Percentiles rank a stretch among this genome's conserved stretches.
These are phyloP conservation scores for Cladopsammia gracilis DNA, from an alignment of 64 coral and sea anemone species.

Conservation along the genomic window DNA sequence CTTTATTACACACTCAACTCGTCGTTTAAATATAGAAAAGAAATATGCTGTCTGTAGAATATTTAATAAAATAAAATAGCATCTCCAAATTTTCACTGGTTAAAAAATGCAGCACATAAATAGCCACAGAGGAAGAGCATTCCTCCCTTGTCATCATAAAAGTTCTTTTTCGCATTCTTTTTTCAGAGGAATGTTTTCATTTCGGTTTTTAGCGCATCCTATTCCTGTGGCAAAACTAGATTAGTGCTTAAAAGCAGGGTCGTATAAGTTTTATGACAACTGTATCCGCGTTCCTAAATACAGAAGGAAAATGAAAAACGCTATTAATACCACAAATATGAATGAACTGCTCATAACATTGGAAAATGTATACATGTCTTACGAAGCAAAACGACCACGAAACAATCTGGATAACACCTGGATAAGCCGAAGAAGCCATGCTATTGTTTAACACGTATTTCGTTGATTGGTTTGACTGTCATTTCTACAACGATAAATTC, in stretches of 20 bases:
- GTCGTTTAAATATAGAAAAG: not conserved
- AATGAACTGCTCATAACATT: not conserved
- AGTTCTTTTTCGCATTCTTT: slow-evolving; percentile 9
- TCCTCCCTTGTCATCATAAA: not conserved
- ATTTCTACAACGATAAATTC: slow-evolving; percentile 83
- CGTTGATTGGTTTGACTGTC: slow-evolving; percentile 84
- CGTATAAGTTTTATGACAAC: not conserved
- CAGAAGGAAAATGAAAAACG: not conserved
- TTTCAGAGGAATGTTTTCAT: slow-evolving; percentile 23
- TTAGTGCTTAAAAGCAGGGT: not conserved
- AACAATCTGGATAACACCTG: slow-evolving; percentile 86
- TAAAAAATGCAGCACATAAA: not conserved
- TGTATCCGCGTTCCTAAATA: not conserved
- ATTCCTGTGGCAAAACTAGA: not conserved
- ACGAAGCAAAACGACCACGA: slow-evolving; percentile 18
- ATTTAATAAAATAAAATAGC: not conserved
- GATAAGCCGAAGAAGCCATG: slow-evolving; percentile 68
- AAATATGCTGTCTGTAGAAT: not conserved
- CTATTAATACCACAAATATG: not conserved
- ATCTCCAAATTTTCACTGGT: not conserved
- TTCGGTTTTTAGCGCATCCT: not conserved
- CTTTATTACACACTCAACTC: not conserved
- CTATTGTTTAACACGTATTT: slow-evolving; percentile 86
- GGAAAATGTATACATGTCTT: not conserved
- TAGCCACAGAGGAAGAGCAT: not conserved